These are phyloP conservation scores for Lapara coniferarum DNA, from an alignment of 2,888 invertebrate species.

Conservation along the genomic window DNA sequence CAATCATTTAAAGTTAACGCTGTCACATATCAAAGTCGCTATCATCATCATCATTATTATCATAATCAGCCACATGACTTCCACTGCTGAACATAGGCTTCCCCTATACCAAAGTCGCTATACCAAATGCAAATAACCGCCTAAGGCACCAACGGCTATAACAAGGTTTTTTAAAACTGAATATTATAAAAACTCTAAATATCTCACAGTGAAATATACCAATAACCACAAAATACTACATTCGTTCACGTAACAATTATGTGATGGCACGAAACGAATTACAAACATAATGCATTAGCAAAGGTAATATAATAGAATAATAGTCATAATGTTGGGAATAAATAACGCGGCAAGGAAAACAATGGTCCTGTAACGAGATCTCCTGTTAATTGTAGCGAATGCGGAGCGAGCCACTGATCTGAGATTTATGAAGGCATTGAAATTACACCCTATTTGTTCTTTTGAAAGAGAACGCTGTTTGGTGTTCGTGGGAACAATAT, in stretches of 20 bases:
- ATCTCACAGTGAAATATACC: background rate
- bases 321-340: slow-evolving; percentile 78
- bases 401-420: slow-evolving; percentile 61
- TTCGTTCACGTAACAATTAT: background rate
- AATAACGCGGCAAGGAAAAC: slow-evolving; percentile 73
- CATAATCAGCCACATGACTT: too few species aligned
- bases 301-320: slow-evolving; percentile 71
- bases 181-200: background rate
- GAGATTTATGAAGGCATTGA: slow-evolving; percentile 75
- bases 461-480: slow-evolving; percentile 32
- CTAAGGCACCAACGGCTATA: background rate
- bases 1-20: background rate
- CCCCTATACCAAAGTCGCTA: too few species aligned
- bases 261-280: slow-evolving; percentile 68
- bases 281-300: slow-evolving; percentile 59
- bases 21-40: too few species aligned
- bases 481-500: slow-evolving; percentile 42
- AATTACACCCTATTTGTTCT: slow-evolving; percentile 70
- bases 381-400: slow-evolving; percentile 77
- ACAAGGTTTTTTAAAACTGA: background rate
- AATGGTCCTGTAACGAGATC: slow-evolving; percentile 78
- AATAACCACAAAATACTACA: background rate
- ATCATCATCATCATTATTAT: too few species aligned
- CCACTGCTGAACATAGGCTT: too few species aligned
- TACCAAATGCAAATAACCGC: background rate